Percentiles rank a stretch among this genome's conserved stretches.
Evolutionary conservation across 2,113 vertebrate genomes (phyloP).

Genomic region (Phylloscopus whistleri): DNA sequence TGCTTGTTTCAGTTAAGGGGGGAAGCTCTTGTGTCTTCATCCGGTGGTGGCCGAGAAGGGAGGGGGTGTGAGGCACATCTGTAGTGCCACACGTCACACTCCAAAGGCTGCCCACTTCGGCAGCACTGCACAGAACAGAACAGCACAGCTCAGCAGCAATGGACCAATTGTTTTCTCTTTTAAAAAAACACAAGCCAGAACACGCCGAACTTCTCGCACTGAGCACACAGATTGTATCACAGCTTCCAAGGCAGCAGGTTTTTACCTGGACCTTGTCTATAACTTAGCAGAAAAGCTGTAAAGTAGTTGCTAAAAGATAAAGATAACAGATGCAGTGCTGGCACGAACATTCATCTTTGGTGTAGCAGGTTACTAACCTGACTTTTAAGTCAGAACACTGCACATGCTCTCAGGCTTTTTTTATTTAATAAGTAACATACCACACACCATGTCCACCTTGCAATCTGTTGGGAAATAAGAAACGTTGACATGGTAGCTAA

Average conservation of each 20-base stretch:
- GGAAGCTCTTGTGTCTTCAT: neutral
- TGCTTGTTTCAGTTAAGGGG: neutral
- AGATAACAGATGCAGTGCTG: neutral
- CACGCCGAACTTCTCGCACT: fast-evolving
- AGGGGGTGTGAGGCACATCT: neutral
- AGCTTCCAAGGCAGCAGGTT: neutral
- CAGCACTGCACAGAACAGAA: fast-evolving
- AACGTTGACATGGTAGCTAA: neutral
- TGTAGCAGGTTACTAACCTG: neutral
- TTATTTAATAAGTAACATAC: neutral
- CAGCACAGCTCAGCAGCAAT: neutral
- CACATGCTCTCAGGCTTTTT: neutral
- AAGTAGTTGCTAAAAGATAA: neutral
- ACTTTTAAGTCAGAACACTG: neutral
- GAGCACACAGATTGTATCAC: neutral
- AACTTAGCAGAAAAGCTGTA: neutral
- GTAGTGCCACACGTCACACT: neutral
- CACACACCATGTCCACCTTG: neutral
- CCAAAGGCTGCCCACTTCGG: neutral
- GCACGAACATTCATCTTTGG: neutral
- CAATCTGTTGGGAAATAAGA: neutral
- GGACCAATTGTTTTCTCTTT: neutral
- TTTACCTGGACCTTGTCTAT: neutral
- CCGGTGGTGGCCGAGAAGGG: neutral
- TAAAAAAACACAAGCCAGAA: neutral